Base-by-base conservation (phyloP, 2,888 invertebrate genomes). In the Caenorhabditis virilis region DNA sequence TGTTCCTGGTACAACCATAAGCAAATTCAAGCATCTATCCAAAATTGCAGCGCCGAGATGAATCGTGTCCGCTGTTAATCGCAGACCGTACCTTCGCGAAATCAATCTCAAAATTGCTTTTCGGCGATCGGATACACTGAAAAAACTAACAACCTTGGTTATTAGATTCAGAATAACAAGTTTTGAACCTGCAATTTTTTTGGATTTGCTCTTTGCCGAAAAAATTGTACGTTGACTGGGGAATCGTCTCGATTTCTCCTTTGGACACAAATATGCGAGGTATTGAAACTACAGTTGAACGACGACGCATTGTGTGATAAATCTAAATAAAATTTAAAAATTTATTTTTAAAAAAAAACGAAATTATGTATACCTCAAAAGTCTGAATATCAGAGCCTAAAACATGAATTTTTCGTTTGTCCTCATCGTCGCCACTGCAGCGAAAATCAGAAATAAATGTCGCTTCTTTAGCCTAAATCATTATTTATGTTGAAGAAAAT, bases 21-120 rank as follows among this genome's bases (percentile, higher is more conserved):
- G 30, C 39, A 27, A 9, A 27, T 60, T 50, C n/a, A 60, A 41
- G 35, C 54, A 54, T 27, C 54, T 45, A 18, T 60, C 60, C 2
- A 60, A 30, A 22, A 60, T 27, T 3, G 47, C 60, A 5, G 39
- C 39, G 15, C 48, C 50, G 22, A 60, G 35, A 30, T 60, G 60
- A 4, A 60, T 23, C 6, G 60, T 50, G 18, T 48, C 60, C 11
- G 45, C 7, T 23, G 49, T 50, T 6, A 54, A 16, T 18, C 38
- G 38, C 16, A 54, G 20, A 2, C 2, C 6, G 2, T 15, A 23
- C 2, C 60, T 53, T 11, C 43, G 6, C 13, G 30, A 30, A 9
- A 30, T 9, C 6, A 30, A 30, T 30, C 7, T 13, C 30, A 30
- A 30, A 30, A 30, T 30, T 30, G 30, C 13, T 13, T 30, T 13